Conservation (phyloP, 2,797 vertebrate genomes). For the Pseudocheirus occidentalis region DNA sequence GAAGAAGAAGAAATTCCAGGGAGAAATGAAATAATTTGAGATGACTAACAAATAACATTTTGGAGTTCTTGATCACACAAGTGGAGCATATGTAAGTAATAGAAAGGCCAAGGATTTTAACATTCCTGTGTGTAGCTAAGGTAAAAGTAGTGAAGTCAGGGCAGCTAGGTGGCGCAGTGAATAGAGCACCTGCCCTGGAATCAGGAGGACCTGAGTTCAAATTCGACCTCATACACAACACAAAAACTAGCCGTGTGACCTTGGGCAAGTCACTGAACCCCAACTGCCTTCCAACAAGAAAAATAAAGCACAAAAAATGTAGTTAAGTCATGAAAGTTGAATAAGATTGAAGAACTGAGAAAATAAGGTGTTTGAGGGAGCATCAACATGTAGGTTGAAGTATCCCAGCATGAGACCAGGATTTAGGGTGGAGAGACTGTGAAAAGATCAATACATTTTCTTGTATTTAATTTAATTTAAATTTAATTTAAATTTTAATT, state of each 20-base stretch:
- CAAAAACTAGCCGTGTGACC: too few relatives aligned
- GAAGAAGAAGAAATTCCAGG: background rate
- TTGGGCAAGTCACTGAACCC: too few relatives aligned
- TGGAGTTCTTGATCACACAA: background rate
- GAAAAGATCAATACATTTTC: background rate
- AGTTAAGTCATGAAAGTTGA: background rate
- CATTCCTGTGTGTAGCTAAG: background rate
- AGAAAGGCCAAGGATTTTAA: background rate
- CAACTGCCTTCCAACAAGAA: too few relatives aligned
- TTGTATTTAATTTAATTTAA: background rate
- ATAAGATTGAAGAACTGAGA: background rate
- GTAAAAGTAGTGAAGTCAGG: background rate
- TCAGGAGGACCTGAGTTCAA: too few relatives aligned
- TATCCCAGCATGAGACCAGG: background rate
- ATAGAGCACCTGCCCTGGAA: too few relatives aligned
- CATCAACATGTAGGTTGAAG: background rate
- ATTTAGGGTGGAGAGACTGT: background rate
- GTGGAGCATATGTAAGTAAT: background rate
- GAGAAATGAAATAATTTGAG: slow-evolving; percentile 3
- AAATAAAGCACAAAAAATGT: too few relatives aligned
- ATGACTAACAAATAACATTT: background rate
- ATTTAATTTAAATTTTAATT: background rate
- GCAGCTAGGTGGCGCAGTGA: too few relatives aligned
- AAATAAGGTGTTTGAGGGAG: background rate
- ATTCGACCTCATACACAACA: too few relatives aligned